Evolutionary conservation across 1,140 invertebrate genomes (phyloP).

Genomic region (Belonocnema kinseyi): DNA sequence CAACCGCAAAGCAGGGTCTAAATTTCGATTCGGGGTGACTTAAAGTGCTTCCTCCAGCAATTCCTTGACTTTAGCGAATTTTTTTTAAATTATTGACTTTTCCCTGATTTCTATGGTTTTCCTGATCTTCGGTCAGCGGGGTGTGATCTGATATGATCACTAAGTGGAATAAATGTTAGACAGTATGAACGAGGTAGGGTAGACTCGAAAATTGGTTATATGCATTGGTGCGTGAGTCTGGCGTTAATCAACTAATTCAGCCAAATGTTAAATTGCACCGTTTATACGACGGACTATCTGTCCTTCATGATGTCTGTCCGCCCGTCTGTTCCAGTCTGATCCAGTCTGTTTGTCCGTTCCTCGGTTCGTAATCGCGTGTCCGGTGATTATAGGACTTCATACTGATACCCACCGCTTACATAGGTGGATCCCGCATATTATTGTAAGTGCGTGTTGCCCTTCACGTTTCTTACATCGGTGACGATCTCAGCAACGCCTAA

Average conservation of each 20-base stretch:
- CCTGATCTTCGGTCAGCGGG: too few species aligned
- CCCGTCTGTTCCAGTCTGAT: slow-evolving; percentile 39
- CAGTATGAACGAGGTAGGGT: slow-evolving; percentile 32
- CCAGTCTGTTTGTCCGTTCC: not conserved
- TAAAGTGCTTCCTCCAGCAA: too few species aligned
- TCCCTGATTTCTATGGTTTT: too few species aligned
- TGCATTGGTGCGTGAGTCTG: slow-evolving; percentile 48
- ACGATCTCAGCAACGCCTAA: too few species aligned
- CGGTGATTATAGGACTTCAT: slow-evolving; percentile 63
- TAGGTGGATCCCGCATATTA: slow-evolving; percentile 53
- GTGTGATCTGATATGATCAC: too few species aligned
- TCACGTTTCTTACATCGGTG: not conserved
- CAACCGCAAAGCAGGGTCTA: too few species aligned
- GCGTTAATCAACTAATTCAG: slow-evolving; percentile 66
- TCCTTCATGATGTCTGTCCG: slow-evolving; percentile 49
- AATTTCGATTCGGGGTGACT: too few species aligned
- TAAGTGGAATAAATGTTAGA: not conserved
- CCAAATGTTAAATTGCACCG: slow-evolving; percentile 64
- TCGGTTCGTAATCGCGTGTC: slow-evolving; percentile 57
- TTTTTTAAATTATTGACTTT: too few species aligned
- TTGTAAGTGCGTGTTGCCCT: slow-evolving; percentile 54
- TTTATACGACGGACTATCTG: slow-evolving; percentile 47
- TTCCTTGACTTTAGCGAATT: too few species aligned
- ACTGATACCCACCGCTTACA: slow-evolving; percentile 40
- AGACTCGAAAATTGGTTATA: slow-evolving; percentile 56